phyloP scores from a whole-genome alignment of 92 coral and sea anemone species.

The Umimayanthus kanabou region DNA sequence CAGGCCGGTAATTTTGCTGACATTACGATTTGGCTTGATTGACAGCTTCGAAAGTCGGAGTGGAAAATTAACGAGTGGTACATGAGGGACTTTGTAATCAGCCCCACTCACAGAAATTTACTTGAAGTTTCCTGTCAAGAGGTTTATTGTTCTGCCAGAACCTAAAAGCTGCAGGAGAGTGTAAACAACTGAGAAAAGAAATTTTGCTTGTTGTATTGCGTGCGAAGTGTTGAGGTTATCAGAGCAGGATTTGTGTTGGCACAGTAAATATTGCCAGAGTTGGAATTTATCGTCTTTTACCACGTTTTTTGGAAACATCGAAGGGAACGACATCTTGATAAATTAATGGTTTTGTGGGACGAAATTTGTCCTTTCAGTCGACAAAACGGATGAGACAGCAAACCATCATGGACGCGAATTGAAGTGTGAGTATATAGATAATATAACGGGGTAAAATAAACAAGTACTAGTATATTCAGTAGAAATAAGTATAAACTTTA shows the following conservation, averaged over 20 bases:
- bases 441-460: too few relatives aligned
- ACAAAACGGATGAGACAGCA: background rate
- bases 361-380: background rate
- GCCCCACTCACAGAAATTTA: background rate
- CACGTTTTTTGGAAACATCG: too few relatives aligned
- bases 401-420: background rate
- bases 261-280: background rate
- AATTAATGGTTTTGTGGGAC: background rate
- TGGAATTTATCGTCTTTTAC: background rate
- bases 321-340: background rate
- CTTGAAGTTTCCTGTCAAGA: background rate
- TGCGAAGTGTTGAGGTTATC: background rate
- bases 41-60: background rate
- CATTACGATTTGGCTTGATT: background rate
- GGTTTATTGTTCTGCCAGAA: background rate
- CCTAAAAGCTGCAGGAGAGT: background rate
- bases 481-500: too few relatives aligned
- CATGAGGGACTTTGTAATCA: too few relatives aligned
- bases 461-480: background rate
- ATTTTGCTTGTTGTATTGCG: background rate
- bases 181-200: background rate
- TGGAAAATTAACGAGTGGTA: background rate
- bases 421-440: background rate
- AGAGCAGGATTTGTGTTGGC: background rate
- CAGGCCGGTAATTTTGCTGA: background rate